Percentiles rank a stretch among this genome's conserved stretches.
phyloP scores from a whole-genome alignment of 2,888 invertebrate genomes.

The Chrysotoxum bicinctum region DNA sequence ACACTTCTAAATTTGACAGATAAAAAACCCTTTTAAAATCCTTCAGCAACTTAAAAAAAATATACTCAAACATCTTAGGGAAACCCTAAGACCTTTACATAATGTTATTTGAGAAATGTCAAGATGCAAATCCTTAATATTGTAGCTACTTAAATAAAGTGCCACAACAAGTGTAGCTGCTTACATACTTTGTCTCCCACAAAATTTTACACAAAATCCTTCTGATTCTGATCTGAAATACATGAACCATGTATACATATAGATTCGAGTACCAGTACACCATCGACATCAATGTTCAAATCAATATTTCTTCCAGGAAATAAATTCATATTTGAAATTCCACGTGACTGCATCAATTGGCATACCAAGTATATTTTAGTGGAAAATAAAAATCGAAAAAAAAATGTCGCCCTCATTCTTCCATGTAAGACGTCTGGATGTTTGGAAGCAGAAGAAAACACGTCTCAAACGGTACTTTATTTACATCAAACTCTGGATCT shows the following conservation, averaged over 20 bases:
- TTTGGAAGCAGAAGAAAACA: background rate
- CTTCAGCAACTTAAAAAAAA: background rate
- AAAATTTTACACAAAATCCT: slow-evolving; percentile 1
- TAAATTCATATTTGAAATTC: slow-evolving; percentile 36
- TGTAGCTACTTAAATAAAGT: slow-evolving; percentile 16
- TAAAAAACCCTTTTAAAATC: background rate
- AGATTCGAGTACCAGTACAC: too few species aligned
- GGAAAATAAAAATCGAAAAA: background rate
- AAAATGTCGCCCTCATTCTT: slow-evolving; percentile 7
- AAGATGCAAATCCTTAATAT: slow-evolving; percentile 23
- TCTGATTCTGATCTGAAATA: slow-evolving; percentile 14
- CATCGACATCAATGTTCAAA: slow-evolving; percentile 19
- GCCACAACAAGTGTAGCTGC: background rate
- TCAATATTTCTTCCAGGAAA: slow-evolving; percentile 43
- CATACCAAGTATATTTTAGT: slow-evolving; percentile 22
- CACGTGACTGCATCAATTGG: slow-evolving; percentile 37
- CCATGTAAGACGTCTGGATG: background rate
- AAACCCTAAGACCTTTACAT: slow-evolving; percentile 13
- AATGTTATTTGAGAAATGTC: slow-evolving; percentile 32
- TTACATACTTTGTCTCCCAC: background rate
- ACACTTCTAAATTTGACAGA: background rate
- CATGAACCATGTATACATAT: background rate
- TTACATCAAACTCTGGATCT: background rate
- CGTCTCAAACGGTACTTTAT: slow-evolving; percentile 18
- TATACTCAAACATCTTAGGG: background rate